A percentile compares a stretch with the other conserved stretches of the same genome.
Conservation (phyloP, 2,113 vertebrate genomes). For the Deroptyus accipitrinus region DNA sequence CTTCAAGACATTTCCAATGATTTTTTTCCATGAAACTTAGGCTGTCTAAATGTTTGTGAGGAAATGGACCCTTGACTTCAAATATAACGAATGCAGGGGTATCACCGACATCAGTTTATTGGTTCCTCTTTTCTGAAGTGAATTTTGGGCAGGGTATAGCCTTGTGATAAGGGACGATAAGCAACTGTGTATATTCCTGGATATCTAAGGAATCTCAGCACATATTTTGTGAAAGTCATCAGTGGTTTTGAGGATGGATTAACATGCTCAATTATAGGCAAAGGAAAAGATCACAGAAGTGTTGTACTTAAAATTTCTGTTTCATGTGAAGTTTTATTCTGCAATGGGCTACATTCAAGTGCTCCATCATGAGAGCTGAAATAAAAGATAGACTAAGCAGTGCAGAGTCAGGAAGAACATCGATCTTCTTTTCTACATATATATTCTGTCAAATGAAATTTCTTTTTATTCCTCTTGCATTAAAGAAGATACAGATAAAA, state of each 20-base stretch:
- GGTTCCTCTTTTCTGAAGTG: neutral
- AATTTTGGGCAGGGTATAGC: neutral
- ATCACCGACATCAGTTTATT: neutral
- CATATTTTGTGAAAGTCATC: neutral
- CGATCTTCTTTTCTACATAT: neutral
- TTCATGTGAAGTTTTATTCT: neutral
- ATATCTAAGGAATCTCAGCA: neutral
- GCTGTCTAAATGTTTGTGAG: neutral
- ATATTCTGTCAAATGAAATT: neutral
- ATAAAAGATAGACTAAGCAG: neutral
- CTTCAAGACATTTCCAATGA: neutral
- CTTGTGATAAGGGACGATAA: neutral
- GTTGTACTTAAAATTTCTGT: neutral
- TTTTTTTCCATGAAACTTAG: neutral
- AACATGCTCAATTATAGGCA: neutral
- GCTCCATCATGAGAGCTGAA: neutral
- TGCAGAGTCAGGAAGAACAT: neutral
- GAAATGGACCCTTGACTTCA: neutral
- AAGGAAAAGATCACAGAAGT: neutral
- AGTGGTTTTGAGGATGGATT: neutral
- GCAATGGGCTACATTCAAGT: neutral
- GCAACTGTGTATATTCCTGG: neutral
- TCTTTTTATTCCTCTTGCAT: neutral
- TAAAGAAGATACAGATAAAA: neutral
- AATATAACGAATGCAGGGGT: fast-evolving